Evolutionary conservation across 2,888 invertebrate genomes (phyloP), one percentile per base, ranked within the genome.

Genomic region (Andrena trimmerana): DNA sequence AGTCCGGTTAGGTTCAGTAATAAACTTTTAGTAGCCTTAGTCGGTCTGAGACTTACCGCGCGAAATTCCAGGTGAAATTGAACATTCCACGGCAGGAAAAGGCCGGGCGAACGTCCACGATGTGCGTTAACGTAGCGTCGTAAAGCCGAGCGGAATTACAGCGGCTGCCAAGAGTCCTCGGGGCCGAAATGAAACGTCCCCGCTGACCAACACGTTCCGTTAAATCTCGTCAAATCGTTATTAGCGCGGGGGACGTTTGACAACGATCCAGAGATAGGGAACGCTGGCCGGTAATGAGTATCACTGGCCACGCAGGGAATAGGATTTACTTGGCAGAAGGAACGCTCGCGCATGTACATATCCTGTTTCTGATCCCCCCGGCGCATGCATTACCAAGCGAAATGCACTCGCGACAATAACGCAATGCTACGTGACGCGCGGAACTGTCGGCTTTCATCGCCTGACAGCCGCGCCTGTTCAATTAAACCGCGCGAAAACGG

Each of bases 1-100:
- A 62, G 33, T 27, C 80, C 57, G 31, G 63, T 78, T 73, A 72
- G 69, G 33, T 33, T 27, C 16, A 4, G 82, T 68, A 70, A 81
- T 81, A 81, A 83, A 81, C 36, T 83, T 77, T 36, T 36, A 50
- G 66, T 52, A 70, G 63, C 70, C 65, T 72, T 65, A 27, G 67
- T 42, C 81, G 57, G 27, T 20, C 57, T 13, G 27, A 36, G 59
- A 69, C 73, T 73, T 36, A 50, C 33, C 62, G 57, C 5, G 13
- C 10, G 66, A 59, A 60, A 84, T 84, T 84, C 71, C 82, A 31
- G 60, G 60, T 77, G 72, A 81, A 83, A 83, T 81, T 83, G 83
- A 83, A 83, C 81, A 83, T 81, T 81, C 83, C 83, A 66, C 62
- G 48, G 33, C 10, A 24, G 60, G 68, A 54, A 75, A 67, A 63